phyloP scores from a whole-genome alignment of 2,888 invertebrate genomes.

The Isotomurus palustris region DNA sequence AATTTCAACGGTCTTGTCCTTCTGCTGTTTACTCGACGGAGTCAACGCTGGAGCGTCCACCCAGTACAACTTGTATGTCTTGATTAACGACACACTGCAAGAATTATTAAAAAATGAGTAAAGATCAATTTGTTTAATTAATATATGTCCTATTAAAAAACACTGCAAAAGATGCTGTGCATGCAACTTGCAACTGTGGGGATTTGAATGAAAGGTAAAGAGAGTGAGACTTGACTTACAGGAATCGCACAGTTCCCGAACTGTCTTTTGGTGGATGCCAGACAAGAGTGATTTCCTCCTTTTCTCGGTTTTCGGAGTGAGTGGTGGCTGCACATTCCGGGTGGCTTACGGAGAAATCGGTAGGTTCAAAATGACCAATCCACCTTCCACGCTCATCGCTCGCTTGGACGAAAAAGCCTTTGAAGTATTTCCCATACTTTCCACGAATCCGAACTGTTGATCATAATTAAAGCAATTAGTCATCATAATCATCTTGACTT shows the following conservation, averaged over 20 bases:
- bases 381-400: slow-evolving; percentile 40
- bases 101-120: slow-evolving; percentile 9
- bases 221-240: slow-evolving; percentile 32
- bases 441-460: slow-evolving; percentile 38
- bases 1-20: too few species aligned
- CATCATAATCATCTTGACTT: too few species aligned
- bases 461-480: too few species aligned
- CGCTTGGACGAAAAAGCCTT: slow-evolving; percentile 45
- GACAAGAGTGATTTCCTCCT: slow-evolving; percentile 43
- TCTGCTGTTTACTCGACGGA: too few species aligned
- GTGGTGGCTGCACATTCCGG: slow-evolving; percentile 23
- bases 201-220: slow-evolving; percentile 1
- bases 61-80: slow-evolving; percentile 44
- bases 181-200: too few species aligned
- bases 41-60: slow-evolving; percentile 41
- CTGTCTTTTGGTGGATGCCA: slow-evolving; percentile 40
- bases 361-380: slow-evolving; percentile 44
- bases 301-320: slow-evolving; percentile 41
- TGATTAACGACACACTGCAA: slow-evolving; percentile 39
- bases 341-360: slow-evolving; percentile 45
- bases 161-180: slow-evolving; percentile 3
- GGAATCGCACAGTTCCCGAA: slow-evolving; percentile 41
- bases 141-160: not conserved
- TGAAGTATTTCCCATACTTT: slow-evolving; percentile 42
- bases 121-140: not conserved